Percentiles rank a stretch among this genome's conserved stretches.
These are phyloP conservation scores for Erpornis zantholeuca DNA, from an alignment of 2,113 vertebrate genomes.

Conservation along the genomic window DNA sequence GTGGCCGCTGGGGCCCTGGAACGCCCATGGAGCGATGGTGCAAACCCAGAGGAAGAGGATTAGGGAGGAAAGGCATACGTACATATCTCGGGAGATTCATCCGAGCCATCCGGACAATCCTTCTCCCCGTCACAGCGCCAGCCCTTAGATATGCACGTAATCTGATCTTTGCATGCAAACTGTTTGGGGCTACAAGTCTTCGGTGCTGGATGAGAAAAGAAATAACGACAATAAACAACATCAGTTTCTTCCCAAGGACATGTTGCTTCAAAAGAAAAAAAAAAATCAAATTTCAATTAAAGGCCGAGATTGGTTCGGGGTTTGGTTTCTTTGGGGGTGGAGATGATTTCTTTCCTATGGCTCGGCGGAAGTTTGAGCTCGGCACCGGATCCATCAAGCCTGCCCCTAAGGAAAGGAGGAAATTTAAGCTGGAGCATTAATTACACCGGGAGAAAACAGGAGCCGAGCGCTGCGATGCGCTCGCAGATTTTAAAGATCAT, in stretches of 20 bases:
- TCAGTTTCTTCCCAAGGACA: slow-evolving; percentile 38
- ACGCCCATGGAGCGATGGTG: background rate
- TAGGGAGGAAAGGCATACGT: slow-evolving; percentile 63
- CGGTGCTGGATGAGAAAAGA: slow-evolving; percentile 72
- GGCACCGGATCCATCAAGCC: slow-evolving; percentile 15
- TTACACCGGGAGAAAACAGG: slow-evolving; percentile 33
- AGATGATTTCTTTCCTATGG: background rate
- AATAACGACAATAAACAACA: slow-evolving; percentile 29
- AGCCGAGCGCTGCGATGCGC: background rate
- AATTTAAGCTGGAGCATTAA: slow-evolving; percentile 53
- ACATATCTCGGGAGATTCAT: slow-evolving; percentile 96
- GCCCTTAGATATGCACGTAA: slow-evolving; percentile 96
- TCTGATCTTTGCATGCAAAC: slow-evolving; percentile 96
- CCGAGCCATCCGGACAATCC: slow-evolving; percentile 96
- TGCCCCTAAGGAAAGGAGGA: slow-evolving; percentile 45
- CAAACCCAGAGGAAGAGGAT: background rate
- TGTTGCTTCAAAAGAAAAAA: background rate
- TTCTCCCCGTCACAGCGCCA: slow-evolving; percentile 97
- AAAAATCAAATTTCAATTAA: slow-evolving; percentile 12
- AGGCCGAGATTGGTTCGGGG: background rate
- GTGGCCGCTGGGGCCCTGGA: background rate
- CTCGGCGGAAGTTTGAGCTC: background rate
- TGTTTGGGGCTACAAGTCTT: slow-evolving; percentile 97
- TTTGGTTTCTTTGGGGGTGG: background rate
- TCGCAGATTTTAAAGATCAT: slow-evolving; percentile 61